These are phyloP conservation scores for Achroia grisella DNA, from an alignment of 1,140 invertebrate species.

Conservation along the genomic window DNA sequence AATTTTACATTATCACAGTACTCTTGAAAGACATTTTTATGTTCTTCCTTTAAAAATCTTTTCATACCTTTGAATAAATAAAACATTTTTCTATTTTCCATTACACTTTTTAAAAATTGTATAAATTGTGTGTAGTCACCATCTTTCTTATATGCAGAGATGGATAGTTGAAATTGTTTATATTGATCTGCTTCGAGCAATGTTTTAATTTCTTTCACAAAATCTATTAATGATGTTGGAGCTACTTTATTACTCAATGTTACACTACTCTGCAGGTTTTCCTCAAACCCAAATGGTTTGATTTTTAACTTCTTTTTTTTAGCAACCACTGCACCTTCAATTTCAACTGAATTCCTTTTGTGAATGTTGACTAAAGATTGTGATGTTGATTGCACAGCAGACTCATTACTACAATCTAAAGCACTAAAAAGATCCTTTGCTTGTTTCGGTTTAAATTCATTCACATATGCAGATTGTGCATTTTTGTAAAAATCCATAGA, in stretches of 20 bases:
- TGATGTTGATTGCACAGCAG: constrained; percentile 33
- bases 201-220: constrained; percentile 75
- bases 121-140: constrained; percentile 73
- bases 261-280: constrained; percentile 29
- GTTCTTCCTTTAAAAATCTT: constrained; percentile 73
- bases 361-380: constrained; percentile 47
- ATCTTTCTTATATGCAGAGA: constrained; percentile 75
- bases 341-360: constrained; percentile 50
- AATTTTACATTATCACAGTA: constrained; percentile 69
- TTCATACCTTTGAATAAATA: constrained; percentile 78
- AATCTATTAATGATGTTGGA: constrained; percentile 59
- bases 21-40: constrained; percentile 72
- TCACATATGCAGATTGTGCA: constrained; percentile 47
- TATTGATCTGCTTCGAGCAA: constrained; percentile 71
- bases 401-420: constrained; percentile 52
- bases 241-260: constrained; percentile 33
- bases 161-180: constrained; percentile 74
- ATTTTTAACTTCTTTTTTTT: constrained; percentile 75
- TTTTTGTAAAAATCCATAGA: constrained; percentile 71
- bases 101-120: constrained; percentile 65
- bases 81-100: constrained; percentile 69
- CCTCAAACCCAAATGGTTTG: constrained; percentile 67
- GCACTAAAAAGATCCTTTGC: constrained; percentile 74
- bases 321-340: constrained; percentile 13
- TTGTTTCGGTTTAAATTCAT: constrained; percentile 59